Evolutionary conservation across 2,113 vertebrate genomes (phyloP).

Genomic region (Lontra canadensis): DNA sequence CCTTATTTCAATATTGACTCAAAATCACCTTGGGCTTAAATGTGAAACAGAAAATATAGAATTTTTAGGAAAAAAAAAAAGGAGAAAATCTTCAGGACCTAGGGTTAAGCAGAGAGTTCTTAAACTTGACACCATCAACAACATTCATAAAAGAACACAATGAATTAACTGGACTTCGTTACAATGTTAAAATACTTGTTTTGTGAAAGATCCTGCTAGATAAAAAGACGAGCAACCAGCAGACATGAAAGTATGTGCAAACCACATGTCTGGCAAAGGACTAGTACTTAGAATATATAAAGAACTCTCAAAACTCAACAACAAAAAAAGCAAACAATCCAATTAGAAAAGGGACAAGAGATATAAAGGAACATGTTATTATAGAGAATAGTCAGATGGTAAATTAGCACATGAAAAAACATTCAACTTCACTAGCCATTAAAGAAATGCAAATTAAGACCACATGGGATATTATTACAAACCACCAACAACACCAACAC

Average conservation of each 20-base stretch:
- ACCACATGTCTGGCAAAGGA: neutral
- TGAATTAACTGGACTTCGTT: neutral
- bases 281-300: neutral
- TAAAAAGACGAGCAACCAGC: neutral
- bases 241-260: neutral
- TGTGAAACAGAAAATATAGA: neutral
- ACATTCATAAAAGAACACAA: neutral
- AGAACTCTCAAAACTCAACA: neutral
- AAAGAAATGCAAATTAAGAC: neutral
- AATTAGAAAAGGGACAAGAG: neutral
- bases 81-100: neutral
- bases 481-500: neutral
- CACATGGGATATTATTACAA: neutral
- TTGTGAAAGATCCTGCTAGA: neutral
- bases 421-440: neutral
- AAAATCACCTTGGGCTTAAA: neutral
- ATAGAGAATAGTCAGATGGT: neutral
- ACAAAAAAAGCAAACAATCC: neutral
- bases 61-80: neutral
- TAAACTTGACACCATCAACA: neutral
- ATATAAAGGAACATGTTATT: neutral
- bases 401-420: neutral
- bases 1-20: neutral
- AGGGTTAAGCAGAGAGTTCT: neutral
- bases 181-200: conserved; percentile 7